phyloP scores from a whole-genome alignment of 64 coral and sea anemone genomes.

The Pocillopora verrucosa region DNA sequence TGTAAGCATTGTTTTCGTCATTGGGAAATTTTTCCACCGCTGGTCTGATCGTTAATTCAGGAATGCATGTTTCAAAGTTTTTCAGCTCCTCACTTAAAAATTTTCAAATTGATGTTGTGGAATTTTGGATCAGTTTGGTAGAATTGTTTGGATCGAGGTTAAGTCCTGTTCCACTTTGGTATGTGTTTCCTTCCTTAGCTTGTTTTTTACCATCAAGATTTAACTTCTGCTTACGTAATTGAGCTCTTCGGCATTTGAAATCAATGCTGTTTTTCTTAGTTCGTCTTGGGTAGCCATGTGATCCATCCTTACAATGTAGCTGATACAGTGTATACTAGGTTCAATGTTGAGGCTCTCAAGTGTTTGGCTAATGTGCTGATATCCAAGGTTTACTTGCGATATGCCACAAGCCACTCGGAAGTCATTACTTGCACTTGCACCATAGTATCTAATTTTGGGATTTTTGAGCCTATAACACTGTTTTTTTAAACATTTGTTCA shows the following conservation, averaged over 20 bases:
- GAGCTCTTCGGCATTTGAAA: neutral
- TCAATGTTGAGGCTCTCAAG: slow-evolving; percentile 43
- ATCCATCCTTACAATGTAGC: slow-evolving; percentile 38
- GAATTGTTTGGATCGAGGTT: slow-evolving; percentile 55
- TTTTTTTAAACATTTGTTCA: neutral
- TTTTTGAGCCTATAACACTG: slow-evolving; percentile 31
- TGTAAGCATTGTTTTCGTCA: too few relatives aligned
- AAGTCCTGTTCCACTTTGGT: slow-evolving; percentile 50
- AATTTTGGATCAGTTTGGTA: slow-evolving; percentile 30
- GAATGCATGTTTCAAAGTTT: slow-evolving; percentile 45
- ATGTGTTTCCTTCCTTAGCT: neutral
- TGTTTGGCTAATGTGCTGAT: slow-evolving; percentile 14
- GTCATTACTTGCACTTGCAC: slow-evolving; percentile 36
- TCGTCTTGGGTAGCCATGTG: slow-evolving; percentile 38
- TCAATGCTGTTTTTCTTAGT: neutral
- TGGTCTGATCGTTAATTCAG: slow-evolving; percentile 54
- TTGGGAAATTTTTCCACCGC: slow-evolving; percentile 7
- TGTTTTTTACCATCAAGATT: neutral
- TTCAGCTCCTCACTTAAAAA: slow-evolving; percentile 51
- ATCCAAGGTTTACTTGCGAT: slow-evolving; percentile 4
- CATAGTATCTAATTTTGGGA: slow-evolving; percentile 63
- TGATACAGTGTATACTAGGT: slow-evolving; percentile 30
- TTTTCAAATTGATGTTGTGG: slow-evolving; percentile 16
- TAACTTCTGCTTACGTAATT: slow-evolving; percentile 18
- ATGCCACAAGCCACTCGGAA: slow-evolving; percentile 43